Base-by-base conservation (phyloP, 2,797 vertebrate species). In the Danio aesculapii region DNA sequence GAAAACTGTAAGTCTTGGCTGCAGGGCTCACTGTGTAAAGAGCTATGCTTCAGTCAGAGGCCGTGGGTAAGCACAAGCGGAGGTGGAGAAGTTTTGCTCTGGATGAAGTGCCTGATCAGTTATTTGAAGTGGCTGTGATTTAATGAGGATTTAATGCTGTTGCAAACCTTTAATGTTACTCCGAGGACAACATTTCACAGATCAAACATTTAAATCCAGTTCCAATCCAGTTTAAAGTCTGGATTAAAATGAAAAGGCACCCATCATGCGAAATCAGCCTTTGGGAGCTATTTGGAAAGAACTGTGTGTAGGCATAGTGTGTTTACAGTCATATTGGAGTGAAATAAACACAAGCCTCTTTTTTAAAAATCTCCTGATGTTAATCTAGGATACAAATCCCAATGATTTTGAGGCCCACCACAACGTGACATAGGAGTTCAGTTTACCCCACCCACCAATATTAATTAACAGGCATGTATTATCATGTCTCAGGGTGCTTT, bases 121-220 rank as follows among this genome's bases (percentile, higher is more conserved):
- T 75, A 50, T 39, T 39, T 47, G 13, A 75, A 50, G 57, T 75
- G 73, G 49, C 30, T 75, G 5, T 8, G 5, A 6, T 63, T 75
- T 43, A 63, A 62, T 63, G 19, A 50, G 16, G 73, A 50, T 30
- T 30, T 30, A 30, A 30, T 30, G 30, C 30, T 30, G 30, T 30
- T 30, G 52, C 59, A 43, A 58, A n/a, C 16, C 21, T 75, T 6
- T 63, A 41, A 63, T 63, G n/a, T 75, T 75, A 50, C 58, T 75
- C 58, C 43, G 14, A 43, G 30, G 21, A 10, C 1, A 1, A 44
- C 44, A 17, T 66, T n/a, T 6, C 43, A 12, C 41, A 17, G n/a
- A n/a, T 44, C 14, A 14, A 5, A 43, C 49, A n/a, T n/a, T 16
- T 39, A 50, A 46, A 13, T 53, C 19, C 1, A 4, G 47, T 66